Base-by-base conservation (phyloP, 2,888 invertebrate species). In the Cephus runcator region DNA sequence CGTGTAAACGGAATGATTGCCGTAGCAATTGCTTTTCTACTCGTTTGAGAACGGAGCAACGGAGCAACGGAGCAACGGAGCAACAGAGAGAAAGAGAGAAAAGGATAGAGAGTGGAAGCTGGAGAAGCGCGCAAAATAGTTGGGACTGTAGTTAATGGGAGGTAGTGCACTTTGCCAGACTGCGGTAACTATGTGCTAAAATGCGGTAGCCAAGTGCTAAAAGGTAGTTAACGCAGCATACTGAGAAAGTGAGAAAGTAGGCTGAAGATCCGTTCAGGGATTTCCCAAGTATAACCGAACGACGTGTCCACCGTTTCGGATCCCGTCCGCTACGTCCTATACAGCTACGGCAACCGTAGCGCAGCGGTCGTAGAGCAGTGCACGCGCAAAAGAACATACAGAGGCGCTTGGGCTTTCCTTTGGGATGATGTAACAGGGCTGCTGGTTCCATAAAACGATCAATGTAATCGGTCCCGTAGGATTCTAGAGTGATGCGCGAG, bases 391-490 rank as follows among this genome's bases (percentile, higher is more conserved):
- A 6, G 12, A 12, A 78, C 79, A 77, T 76, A 76, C 69, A 77
- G 80, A 78, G 69, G 34, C 40, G 75, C 23, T 69, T 76, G 76
- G 77, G 79, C 79, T 77, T 76, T 84, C 85, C 82, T 79, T 69
- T 23, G 85, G 85, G 84, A 85, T 78, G 75, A 79, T 77, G 85
- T 85, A 86, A 86, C 86, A 86, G 84, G 86, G 74, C 81, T n/a
- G 74, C 81, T n/a, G 79, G 82, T 82, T 81, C 83, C 82, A 85
- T 85, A 84, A 87, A 87, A 85, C 86, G 87, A 87, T 87, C 88
- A 85, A 86, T 86, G 83, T 85, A 85, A 88, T 88, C 85, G 83
- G 74, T 76, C 87, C 83, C 85, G 34, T 23, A 79, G 81, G 87
- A 79, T 77, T 76, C 69, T 71, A 69, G 30, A 74, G 69, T 35